phyloP scores from a whole-genome alignment of 2,888 invertebrate species.

The Maniola hyperantus region DNA sequence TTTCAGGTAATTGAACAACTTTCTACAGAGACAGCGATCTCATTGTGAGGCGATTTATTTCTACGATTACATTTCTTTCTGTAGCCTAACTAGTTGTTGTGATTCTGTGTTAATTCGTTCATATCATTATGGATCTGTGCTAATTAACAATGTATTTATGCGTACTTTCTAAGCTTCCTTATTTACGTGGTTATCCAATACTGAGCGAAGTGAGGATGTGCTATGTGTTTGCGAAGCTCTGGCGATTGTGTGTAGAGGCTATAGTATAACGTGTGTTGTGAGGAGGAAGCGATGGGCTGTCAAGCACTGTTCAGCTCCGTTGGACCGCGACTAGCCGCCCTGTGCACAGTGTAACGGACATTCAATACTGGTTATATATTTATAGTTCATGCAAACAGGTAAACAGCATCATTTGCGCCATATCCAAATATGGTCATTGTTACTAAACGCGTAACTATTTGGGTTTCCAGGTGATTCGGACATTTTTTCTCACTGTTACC shows the following conservation, averaged over 20 bases:
- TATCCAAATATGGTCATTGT: conserved; percentile 27
- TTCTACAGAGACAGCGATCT: conserved; percentile 62
- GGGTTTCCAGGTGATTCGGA: conserved; percentile 55
- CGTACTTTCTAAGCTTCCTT: conserved; percentile 65
- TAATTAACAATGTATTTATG: conserved; percentile 49
- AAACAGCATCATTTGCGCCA: conserved; percentile 32
- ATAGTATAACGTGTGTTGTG: conserved; percentile 39
- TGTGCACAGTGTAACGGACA: conserved; percentile 68
- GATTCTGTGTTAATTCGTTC: conserved; percentile 42
- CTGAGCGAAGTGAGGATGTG: conserved; percentile 61
- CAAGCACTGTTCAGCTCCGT: conserved; percentile 74
- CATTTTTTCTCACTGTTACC: conserved; percentile 43
- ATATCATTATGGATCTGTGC: conserved; percentile 42
- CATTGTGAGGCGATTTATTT: conserved; percentile 54
- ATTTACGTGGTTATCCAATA: conserved; percentile 57
- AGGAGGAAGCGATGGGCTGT: conserved; percentile 51
- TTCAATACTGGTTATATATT: conserved; percentile 56
- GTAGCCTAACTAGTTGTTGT: conserved; percentile 32
- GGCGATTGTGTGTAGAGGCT: conserved; percentile 51
- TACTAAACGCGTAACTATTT: conserved; percentile 35
- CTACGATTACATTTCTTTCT: conserved; percentile 44
- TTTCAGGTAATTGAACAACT: conserved; percentile 79
- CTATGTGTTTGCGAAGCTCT: conserved; percentile 49
- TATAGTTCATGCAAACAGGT: conserved; percentile 40
- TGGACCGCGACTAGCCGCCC: conserved; percentile 74